Evolutionary conservation across 2,888 invertebrate species (phyloP).

Genomic region (Entomobrya multifasciata): DNA sequence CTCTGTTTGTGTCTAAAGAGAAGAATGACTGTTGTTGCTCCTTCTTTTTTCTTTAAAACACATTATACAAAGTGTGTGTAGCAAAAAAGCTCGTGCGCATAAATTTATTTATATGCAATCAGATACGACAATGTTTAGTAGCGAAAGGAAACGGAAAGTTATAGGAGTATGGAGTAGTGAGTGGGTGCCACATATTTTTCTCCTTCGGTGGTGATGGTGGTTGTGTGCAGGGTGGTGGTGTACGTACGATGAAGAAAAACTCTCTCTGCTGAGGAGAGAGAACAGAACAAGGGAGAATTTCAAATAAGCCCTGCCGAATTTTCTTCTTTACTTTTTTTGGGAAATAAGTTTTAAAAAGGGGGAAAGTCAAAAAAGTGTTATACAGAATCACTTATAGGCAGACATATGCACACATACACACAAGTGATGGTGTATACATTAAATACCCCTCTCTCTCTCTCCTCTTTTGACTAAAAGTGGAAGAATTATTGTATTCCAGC

Average conservation of each 20-base stretch:
- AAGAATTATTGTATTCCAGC: conserved; percentile 44
- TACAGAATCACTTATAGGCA: conserved; percentile 15
- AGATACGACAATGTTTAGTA: conserved; percentile 48
- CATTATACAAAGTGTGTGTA: not conserved
- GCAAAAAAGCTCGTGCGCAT: conserved; percentile 49
- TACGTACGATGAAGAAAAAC: no score
- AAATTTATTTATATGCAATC: conserved; percentile 64
- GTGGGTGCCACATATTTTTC: conserved; percentile 55
- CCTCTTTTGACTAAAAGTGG: no score
- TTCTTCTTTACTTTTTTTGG: conserved; percentile 44
- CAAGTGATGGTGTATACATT: conserved; percentile 6
- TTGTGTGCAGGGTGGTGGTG: no score
- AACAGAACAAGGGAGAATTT: conserved; percentile 11
- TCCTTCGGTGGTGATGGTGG: conserved; percentile 3
- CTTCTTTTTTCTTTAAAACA: not conserved
- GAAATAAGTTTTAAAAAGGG: conserved; percentile 42
- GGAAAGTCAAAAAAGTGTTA: conserved; percentile 32
- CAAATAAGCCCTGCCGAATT: conserved; percentile 41
- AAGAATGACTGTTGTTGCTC: conserved; percentile 27
- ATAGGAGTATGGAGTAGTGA: conserved; percentile 32
- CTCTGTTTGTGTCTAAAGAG: not conserved
- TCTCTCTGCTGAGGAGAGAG: not conserved
- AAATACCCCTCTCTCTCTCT: conserved; percentile 7
- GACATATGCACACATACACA: conserved; percentile 2
- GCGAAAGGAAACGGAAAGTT: not conserved